These are phyloP conservation scores for Pachyseris speciosa DNA, from an alignment of 64 coral and sea anemone genomes.

Conservation along the genomic window DNA sequence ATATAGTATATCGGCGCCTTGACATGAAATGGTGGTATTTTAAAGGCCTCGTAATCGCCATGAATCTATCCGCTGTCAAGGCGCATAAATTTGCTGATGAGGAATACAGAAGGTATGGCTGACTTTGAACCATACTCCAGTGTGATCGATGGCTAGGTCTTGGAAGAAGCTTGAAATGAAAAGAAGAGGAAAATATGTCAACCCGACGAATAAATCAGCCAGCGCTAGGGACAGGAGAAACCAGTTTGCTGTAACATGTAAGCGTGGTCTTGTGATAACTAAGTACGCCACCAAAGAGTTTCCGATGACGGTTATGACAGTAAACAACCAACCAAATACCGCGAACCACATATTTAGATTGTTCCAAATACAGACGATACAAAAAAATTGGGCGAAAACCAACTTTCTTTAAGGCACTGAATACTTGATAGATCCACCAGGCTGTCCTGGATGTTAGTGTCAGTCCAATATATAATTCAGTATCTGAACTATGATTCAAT, in stretches of 20 bases:
- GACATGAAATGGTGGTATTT: not conserved
- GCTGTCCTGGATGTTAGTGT: too few relatives aligned
- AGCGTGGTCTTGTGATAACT: not conserved
- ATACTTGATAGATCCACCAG: too few relatives aligned
- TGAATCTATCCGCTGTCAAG: not conserved
- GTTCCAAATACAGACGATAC: too few relatives aligned
- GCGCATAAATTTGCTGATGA: not conserved
- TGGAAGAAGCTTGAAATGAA: not conserved
- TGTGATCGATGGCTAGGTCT: not conserved
- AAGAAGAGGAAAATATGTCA: not conserved
- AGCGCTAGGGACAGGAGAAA: conserved; percentile 26
- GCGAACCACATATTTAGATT: conserved; percentile 43
- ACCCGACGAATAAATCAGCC: conserved; percentile 21
- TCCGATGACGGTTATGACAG: not conserved
- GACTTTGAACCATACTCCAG: conserved; percentile 6
- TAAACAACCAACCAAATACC: not conserved
- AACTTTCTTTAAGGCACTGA: too few relatives aligned
- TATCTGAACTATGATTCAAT: too few relatives aligned
- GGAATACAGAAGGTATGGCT: conserved; percentile 19
- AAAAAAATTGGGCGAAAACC: too few relatives aligned
- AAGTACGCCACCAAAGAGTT: not conserved
- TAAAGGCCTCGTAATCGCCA: not conserved
- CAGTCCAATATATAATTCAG: too few relatives aligned
- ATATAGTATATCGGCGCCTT: not conserved
- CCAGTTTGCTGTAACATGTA: conserved; percentile 10